These are phyloP conservation scores for Delphinus delphis DNA, from an alignment of 2,113 vertebrate species.

Conservation along the genomic window DNA sequence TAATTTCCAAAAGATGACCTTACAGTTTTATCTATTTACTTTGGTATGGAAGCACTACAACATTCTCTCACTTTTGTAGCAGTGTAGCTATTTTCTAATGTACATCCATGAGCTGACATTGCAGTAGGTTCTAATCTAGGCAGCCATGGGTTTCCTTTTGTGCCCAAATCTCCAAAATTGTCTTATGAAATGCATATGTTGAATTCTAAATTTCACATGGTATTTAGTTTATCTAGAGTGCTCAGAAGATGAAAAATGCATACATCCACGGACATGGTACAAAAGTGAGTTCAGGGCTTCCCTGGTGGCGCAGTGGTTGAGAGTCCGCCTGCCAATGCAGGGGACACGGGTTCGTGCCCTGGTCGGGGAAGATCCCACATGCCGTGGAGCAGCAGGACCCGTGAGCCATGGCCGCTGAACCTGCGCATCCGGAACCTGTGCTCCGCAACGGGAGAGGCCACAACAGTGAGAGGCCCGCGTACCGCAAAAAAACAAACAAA, in stretches of 20 bases:
- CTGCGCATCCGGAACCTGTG: too few relatives aligned
- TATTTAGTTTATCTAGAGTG: neutral
- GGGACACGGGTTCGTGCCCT: too few relatives aligned
- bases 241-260: neutral
- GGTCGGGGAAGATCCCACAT: too few relatives aligned
- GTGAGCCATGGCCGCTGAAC: too few relatives aligned
- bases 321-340: too few relatives aligned
- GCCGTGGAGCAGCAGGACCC: too few relatives aligned
- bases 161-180: neutral
- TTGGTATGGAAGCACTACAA: neutral
- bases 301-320: too few relatives aligned
- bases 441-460: too few relatives aligned
- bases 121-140: neutral
- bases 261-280: neutral
- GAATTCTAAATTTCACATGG: neutral
- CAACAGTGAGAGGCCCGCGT: too few relatives aligned
- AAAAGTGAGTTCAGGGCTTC: neutral
- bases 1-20: neutral
- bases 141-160: neutral
- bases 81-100: neutral
- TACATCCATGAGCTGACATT: neutral
- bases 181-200: neutral
- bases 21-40: neutral
- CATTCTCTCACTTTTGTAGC: fast-evolving
- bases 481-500: too few relatives aligned